Evolutionary conservation across 2,797 vertebrate species (phyloP).

Genomic region (Rhinophrynus dorsalis): DNA sequence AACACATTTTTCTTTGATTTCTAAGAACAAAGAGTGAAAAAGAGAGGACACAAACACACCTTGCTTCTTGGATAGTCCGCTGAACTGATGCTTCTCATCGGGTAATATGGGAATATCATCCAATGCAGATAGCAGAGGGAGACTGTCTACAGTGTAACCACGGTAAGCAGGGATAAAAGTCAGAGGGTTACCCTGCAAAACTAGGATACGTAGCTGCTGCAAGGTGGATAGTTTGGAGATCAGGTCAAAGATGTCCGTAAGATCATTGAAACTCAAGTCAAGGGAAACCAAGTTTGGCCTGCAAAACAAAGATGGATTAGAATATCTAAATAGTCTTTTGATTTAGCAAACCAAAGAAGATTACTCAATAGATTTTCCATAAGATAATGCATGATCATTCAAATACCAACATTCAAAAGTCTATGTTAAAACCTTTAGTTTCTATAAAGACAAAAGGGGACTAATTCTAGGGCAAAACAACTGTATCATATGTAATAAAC

Average conservation of each 20-base stretch:
- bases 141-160: slow-evolving; percentile 76
- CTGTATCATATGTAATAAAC: too few species aligned
- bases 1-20: too few species aligned
- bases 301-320: neutral
- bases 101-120: slow-evolving; percentile 69
- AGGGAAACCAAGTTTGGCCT: slow-evolving; percentile 86
- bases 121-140: slow-evolving; percentile 69
- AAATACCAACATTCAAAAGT: too few species aligned
- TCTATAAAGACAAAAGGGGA: too few species aligned
- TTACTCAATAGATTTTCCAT: too few species aligned
- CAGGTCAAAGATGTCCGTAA: slow-evolving; percentile 68
- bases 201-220: slow-evolving; percentile 66
- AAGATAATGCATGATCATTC: too few species aligned
- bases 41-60: too few species aligned
- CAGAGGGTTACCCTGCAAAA: slow-evolving; percentile 83
- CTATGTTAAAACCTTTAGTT: too few species aligned
- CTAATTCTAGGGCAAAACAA: too few species aligned
- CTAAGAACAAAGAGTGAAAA: too few species aligned
- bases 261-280: slow-evolving; percentile 82
- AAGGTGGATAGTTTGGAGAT: slow-evolving; percentile 65
- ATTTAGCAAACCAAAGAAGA: too few species aligned
- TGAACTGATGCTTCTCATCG: slow-evolving; percentile 67
- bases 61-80: slow-evolving; percentile 60
- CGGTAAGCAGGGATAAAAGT: slow-evolving; percentile 76
- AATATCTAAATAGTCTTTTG: neutral